phyloP scores from a whole-genome alignment of 1,140 invertebrate genomes.

The Bradysia coprophila region DNA sequence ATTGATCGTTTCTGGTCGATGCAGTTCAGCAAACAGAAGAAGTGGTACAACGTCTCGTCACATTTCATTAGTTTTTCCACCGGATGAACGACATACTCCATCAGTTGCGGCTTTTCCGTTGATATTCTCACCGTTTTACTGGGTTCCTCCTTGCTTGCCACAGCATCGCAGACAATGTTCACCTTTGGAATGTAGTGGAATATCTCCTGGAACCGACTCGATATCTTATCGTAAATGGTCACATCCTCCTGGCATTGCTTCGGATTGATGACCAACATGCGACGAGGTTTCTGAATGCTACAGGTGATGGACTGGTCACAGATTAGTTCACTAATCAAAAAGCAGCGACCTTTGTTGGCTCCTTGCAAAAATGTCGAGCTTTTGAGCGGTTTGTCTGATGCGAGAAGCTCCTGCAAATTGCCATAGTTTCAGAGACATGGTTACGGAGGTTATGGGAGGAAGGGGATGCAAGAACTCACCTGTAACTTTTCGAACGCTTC shows the following conservation, averaged over 20 bases:
- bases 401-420: too few species aligned
- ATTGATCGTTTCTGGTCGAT: neutral
- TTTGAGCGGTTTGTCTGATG: too few species aligned
- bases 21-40: neutral
- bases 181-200: slow-evolving; percentile 15
- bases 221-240: slow-evolving; percentile 13
- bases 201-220: slow-evolving; percentile 18
- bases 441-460: too few species aligned
- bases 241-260: slow-evolving; percentile 6
- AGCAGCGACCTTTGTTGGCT: too few species aligned
- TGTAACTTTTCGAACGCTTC: neutral
- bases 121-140: neutral
- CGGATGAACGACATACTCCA: neutral
- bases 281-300: slow-evolving; percentile 11
- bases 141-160: neutral
- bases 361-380: too few species aligned
- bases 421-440: too few species aligned
- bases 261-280: slow-evolving; percentile 18
- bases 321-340: too few species aligned
- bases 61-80: neutral
- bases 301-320: too few species aligned
- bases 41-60: neutral
- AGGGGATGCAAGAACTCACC: too few species aligned
- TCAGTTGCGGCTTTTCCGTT: neutral
- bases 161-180: neutral